These are phyloP conservation scores for Otolemur garnettii DNA, from an alignment of 2,113 vertebrate genomes.

Conservation along the genomic window DNA sequence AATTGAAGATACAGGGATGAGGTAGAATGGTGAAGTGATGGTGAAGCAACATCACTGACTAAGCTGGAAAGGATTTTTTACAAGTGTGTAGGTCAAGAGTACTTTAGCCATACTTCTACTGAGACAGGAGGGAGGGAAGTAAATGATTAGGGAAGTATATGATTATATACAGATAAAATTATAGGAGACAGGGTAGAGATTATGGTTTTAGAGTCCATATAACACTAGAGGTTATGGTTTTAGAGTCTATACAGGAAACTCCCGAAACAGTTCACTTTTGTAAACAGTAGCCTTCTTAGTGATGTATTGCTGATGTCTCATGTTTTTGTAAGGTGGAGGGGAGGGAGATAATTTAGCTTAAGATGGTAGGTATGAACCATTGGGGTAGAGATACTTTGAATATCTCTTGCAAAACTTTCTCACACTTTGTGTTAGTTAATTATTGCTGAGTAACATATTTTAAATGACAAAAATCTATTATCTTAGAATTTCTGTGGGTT, in stretches of 20 bases:
- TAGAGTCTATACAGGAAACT: not conserved
- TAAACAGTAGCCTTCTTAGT: not conserved
- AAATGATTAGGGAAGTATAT: no score
- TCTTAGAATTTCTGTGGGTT: not conserved
- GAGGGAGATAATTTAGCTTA: not conserved
- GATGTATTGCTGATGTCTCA: not conserved
- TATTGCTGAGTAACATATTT: constrained; percentile 27
- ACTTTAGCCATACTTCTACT: not conserved
- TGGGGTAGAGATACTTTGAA: not conserved
- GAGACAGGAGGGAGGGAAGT: not conserved
- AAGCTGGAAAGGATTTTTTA: not conserved
- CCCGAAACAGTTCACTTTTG: not conserved
- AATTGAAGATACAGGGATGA: not conserved
- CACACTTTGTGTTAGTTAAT: constrained; percentile 11
- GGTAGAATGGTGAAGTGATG: no score
- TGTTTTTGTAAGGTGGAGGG: not conserved
- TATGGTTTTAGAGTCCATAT: not conserved
- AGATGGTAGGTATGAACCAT: not conserved
- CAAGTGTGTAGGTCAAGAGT: not conserved
- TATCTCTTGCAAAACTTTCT: not conserved
- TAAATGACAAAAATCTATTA: not conserved
- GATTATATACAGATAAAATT: not conserved
- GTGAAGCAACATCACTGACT: not conserved
- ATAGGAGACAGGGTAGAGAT: not conserved
- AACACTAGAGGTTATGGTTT: not conserved